Evolutionary conservation across 2,113 vertebrate species (phyloP).

Genomic region (Trichechus manatus): DNA sequence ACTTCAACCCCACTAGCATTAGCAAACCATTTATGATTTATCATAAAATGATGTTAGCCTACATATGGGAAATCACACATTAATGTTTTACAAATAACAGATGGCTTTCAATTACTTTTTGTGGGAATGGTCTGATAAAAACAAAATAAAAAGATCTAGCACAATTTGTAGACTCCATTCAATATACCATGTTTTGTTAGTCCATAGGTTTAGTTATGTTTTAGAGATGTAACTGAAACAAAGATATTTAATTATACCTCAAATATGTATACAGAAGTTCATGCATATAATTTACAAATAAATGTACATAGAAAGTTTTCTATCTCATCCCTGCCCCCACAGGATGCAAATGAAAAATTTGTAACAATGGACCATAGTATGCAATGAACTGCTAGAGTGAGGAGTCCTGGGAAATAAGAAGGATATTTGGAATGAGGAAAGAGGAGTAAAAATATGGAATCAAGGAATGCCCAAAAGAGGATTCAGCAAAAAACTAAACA

Average conservation of each 20-base stretch:
- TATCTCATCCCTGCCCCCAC: background rate
- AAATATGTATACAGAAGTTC: background rate
- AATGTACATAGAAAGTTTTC: background rate
- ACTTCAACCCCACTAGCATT: background rate
- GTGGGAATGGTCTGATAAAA: background rate
- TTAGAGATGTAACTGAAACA: background rate
- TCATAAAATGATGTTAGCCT: constrained; percentile 40
- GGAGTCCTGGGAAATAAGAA: background rate
- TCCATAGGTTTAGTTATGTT: background rate
- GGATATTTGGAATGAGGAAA: background rate
- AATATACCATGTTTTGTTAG: background rate
- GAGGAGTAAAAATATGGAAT: background rate
- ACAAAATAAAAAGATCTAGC: background rate
- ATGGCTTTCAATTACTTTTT: constrained; percentile 43
- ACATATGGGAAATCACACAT: constrained; percentile 29
- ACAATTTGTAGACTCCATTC: background rate
- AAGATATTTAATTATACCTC: background rate
- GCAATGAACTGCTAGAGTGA: background rate
- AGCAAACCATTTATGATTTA: background rate
- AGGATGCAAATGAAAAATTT: background rate
- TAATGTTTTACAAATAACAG: constrained; percentile 42
- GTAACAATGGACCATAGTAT: background rate
- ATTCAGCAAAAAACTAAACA: background rate
- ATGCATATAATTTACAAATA: background rate
- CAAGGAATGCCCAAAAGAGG: background rate